phyloP scores from a whole-genome alignment of 2,888 invertebrate genomes.

The Eretmocerus hayati region DNA sequence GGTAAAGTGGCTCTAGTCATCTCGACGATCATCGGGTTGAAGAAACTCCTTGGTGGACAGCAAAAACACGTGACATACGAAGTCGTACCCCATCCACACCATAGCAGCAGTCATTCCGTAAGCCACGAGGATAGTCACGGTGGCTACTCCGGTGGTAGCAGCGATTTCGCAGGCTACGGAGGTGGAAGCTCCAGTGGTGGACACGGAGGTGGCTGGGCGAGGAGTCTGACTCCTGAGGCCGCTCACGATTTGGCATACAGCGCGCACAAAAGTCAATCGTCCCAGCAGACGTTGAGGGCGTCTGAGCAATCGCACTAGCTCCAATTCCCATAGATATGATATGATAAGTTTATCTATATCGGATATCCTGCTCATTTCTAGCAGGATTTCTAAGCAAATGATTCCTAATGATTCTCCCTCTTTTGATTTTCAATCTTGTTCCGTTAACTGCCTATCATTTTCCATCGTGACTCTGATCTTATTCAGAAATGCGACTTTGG shows the following conservation, averaged over 20 bases:
- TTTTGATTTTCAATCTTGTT: too few species aligned
- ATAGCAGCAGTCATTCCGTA: conserved; percentile 62
- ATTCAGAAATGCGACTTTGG: too few species aligned
- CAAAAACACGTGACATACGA: conserved; percentile 85
- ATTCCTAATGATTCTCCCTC: too few species aligned
- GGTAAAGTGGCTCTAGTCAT: conserved; percentile 79
- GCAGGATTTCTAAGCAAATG: too few species aligned
- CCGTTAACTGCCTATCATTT: too few species aligned
- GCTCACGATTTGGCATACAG: conserved; percentile 74
- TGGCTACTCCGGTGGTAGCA: conserved; percentile 51
- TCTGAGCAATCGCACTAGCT: too few species aligned
- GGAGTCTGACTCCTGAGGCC: conserved; percentile 51
- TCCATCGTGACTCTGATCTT: too few species aligned
- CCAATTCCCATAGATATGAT: too few species aligned
- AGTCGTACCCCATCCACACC: conserved; percentile 79
- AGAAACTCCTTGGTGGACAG: conserved; percentile 71
- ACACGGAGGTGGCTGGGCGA: conserved; percentile 65
- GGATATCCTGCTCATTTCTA: too few species aligned
- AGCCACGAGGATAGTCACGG: conserved; percentile 61
- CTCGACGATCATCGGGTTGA: conserved; percentile 76
- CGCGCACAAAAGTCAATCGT: conserved; percentile 69
- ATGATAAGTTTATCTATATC: too few species aligned
- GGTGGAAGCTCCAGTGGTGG: conserved; percentile 50
- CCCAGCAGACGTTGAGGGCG: too few species aligned
- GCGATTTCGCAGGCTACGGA: conserved; percentile 50